These are phyloP conservation scores for Cephus nigrinus DNA, from an alignment of 2,888 invertebrate genomes.

Conservation along the genomic window DNA sequence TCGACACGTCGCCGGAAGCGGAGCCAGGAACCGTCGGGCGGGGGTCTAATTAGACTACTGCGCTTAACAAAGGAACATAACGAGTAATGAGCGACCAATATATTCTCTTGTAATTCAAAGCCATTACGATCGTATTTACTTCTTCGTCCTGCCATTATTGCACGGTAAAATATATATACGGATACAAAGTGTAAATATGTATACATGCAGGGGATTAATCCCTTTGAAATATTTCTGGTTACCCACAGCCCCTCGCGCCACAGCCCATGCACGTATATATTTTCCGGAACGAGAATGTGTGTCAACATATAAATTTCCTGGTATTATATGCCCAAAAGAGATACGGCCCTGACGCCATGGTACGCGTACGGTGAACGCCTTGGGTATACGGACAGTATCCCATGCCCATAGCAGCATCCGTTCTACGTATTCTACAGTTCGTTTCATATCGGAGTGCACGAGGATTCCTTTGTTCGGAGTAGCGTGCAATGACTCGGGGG, in stretches of 20 bases:
- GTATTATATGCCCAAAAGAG: background rate
- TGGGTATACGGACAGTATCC: constrained; percentile 2
- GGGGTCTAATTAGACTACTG: background rate
- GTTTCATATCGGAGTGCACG: constrained; percentile 12
- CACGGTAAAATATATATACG: background rate
- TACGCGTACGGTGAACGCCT: background rate
- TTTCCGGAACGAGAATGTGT: background rate
- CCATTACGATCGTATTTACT: background rate
- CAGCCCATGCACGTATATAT: background rate
- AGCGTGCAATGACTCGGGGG: constrained; percentile 31
- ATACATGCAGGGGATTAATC: background rate
- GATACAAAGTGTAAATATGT: background rate
- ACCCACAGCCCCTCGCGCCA: background rate
- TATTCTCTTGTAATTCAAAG: background rate
- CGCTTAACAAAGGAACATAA: background rate
- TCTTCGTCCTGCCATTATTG: background rate
- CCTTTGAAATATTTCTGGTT: background rate
- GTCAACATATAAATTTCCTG: background rate
- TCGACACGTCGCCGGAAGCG: background rate
- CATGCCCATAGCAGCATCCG: constrained; percentile 20
- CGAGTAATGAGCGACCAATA: background rate
- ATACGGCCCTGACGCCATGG: background rate
- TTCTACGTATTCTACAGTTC: constrained; percentile 27
- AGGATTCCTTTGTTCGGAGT: constrained; percentile 22
- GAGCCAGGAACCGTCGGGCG: background rate